phyloP scores from a whole-genome alignment of 2,113 vertebrate genomes.

The Bubalus kerabau region DNA sequence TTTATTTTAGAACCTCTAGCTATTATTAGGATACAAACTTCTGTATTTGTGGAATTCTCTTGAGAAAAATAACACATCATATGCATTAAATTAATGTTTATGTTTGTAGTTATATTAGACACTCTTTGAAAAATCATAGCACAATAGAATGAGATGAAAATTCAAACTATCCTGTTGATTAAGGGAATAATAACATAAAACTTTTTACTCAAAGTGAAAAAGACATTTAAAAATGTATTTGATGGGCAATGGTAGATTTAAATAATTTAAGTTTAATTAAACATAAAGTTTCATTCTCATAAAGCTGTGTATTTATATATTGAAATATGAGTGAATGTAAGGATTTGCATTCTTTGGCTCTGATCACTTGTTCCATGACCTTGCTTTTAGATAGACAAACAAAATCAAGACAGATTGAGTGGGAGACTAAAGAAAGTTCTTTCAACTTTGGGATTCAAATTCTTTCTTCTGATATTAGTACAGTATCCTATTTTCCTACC shows the following conservation, averaged over 20 bases:
- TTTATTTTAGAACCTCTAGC: constrained; percentile 8
- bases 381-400: not conserved
- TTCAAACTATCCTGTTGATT: not conserved
- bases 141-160: constrained; percentile 4
- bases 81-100: not conserved
- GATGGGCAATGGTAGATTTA: not conserved
- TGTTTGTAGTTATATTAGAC: not conserved
- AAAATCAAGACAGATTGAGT: not conserved
- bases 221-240: not conserved
- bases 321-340: not conserved
- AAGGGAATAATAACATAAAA: not conserved
- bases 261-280: not conserved
- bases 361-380: not conserved
- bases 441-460: not conserved
- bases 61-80: not conserved
- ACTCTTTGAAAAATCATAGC: not conserved
- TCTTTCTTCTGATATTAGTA: not conserved
- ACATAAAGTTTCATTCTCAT: not conserved
- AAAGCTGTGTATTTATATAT: not conserved
- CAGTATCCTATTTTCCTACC: not conserved
- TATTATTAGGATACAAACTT: not conserved
- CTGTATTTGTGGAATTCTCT: not conserved
- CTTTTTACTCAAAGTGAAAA: not conserved
- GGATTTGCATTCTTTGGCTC: not conserved
- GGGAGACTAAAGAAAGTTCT: not conserved